A percentile compares a stretch with the other conserved stretches of the same genome.
phyloP scores from a whole-genome alignment of 1,140 invertebrate genomes.

The Ceratitis capitata region DNA sequence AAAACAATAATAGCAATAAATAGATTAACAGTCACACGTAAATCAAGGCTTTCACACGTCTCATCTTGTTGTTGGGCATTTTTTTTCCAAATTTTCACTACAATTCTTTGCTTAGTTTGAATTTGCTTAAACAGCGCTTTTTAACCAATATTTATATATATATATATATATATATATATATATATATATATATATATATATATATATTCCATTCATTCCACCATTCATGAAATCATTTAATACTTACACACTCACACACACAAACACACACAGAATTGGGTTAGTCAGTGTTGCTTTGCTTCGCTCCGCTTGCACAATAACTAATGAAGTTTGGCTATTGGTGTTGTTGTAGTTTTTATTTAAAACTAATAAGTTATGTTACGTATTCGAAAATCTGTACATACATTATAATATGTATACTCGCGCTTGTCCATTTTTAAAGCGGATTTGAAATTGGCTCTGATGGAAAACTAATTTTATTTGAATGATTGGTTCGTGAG shows the following conservation, averaged over 20 bases:
- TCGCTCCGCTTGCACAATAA: neutral
- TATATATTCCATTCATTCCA: neutral
- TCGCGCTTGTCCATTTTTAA: neutral
- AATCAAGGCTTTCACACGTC: too few species aligned
- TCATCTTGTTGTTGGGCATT: too few species aligned
- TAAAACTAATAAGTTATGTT: neutral
- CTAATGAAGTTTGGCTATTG: neutral
- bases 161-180: too few species aligned
- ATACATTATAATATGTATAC: neutral
- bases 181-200: too few species aligned
- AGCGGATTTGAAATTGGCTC: neutral
- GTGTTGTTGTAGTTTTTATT: neutral
- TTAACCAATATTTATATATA: too few species aligned
- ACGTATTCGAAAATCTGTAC: neutral
- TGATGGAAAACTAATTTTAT: neutral
- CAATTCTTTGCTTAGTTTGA: too few species aligned
- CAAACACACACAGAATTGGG: neutral
- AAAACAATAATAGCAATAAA: too few species aligned
- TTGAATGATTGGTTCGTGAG: neutral
- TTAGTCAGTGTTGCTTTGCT: neutral
- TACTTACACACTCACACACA: neutral
- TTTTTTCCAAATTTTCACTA: too few species aligned
- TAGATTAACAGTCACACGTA: too few species aligned
- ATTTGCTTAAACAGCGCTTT: too few species aligned
- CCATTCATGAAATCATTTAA: neutral